Conservation (phyloP, 1,140 invertebrate genomes). For the Trachelipus rathkii region DNA sequence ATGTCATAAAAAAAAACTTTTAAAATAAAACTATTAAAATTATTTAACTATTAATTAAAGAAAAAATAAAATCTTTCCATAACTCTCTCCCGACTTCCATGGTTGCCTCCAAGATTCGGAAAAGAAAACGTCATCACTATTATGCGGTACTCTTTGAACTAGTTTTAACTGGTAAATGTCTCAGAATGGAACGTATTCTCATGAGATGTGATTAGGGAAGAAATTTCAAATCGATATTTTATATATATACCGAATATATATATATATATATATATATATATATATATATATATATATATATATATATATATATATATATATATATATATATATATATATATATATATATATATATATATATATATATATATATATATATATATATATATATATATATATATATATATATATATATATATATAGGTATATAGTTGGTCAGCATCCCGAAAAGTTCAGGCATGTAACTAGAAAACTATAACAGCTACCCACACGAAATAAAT, state of each 20-base stretch:
- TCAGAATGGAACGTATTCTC: no score
- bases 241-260: no score
- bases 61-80: background rate
- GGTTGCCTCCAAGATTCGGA: background rate
- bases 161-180: no score
- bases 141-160: background rate
- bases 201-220: no score
- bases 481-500: no score
- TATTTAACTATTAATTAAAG: slow-evolving; percentile 8
- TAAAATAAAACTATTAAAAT: slow-evolving; percentile 7
- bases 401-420: background rate
- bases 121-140: slow-evolving; percentile 17
- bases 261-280: slow-evolving; percentile 5
- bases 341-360: slow-evolving; percentile 4
- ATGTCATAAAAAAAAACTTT: background rate
- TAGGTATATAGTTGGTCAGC: no score
- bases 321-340: slow-evolving; percentile 13
- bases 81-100: slow-evolving; percentile 3
- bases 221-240: background rate
- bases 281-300: slow-evolving; percentile 9
- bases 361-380: slow-evolving; percentile 10
- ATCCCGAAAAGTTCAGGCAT: no score
- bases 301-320: slow-evolving; percentile 6
- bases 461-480: no score
- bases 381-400: slow-evolving; percentile 1